These are phyloP conservation scores for Callospermophilus lateralis DNA, from an alignment of 2,113 vertebrate species.

Conservation along the genomic window DNA sequence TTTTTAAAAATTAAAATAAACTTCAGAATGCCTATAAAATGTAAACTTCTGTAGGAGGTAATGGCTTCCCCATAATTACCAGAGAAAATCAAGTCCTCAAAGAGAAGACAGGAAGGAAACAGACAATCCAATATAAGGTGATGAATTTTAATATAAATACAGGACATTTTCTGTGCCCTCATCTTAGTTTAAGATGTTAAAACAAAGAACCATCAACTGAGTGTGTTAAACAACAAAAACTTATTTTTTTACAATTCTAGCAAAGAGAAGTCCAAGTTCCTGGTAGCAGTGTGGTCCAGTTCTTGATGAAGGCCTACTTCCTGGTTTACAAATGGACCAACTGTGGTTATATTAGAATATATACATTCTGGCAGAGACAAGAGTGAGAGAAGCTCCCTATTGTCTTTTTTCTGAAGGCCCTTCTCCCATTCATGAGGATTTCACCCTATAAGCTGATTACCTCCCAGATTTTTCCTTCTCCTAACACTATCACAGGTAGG, in stretches of 20 bases:
- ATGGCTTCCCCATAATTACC: neutral
- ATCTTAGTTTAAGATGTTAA: neutral
- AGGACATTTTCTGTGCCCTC: neutral
- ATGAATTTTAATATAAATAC: neutral
- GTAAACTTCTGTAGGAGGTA: neutral
- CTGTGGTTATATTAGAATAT: too few relatives aligned
- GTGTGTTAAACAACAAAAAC: neutral
- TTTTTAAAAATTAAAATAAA: neutral
- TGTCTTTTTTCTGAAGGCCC: rapidly evolving
- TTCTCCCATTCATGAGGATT: neutral
- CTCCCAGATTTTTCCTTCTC: too few relatives aligned
- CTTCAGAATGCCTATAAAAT: neutral
- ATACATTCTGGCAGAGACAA: neutral
- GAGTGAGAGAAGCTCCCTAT: neutral
- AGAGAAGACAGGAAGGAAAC: neutral
- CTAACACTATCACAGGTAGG: neutral
- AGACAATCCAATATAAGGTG: neutral
- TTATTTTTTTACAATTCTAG: neutral
- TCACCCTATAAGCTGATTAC: neutral
- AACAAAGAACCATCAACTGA: neutral
- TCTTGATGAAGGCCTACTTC: neutral
- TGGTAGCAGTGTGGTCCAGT: rapidly evolving
- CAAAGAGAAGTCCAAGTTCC: neutral
- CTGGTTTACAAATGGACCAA: neutral
- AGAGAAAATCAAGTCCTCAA: neutral